These are phyloP conservation scores for Bellardia pandia DNA, from an alignment of 2,888 invertebrate species.

Conservation along the genomic window DNA sequence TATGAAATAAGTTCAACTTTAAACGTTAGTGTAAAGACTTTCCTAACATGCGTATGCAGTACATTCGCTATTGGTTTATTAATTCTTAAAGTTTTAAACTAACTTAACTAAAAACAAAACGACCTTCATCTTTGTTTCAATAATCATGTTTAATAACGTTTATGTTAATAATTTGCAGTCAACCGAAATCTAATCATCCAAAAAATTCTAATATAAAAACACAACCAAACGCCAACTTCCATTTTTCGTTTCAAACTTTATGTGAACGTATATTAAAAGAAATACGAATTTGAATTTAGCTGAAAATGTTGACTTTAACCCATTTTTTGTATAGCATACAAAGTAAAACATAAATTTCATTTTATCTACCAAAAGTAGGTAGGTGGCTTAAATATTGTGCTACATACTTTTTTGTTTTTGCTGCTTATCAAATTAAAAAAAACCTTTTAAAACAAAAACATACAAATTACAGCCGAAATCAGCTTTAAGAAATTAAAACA, in stretches of 20 bases:
- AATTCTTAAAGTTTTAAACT: not conserved
- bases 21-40: too few relatives aligned
- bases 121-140: constrained; percentile 36
- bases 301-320: constrained; percentile 67
- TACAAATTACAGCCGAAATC: constrained; percentile 30
- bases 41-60: too few relatives aligned
- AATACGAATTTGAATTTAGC: not conserved
- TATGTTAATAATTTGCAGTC: constrained; percentile 36
- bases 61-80: too few relatives aligned
- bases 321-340: constrained; percentile 49
- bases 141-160: constrained; percentile 44
- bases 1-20: not conserved
- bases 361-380: constrained; percentile 58
- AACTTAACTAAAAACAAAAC: not conserved
- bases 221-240: constrained; percentile 42
- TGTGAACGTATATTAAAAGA: not conserved
- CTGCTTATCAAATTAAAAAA: constrained; percentile 43
- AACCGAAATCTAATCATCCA: constrained; percentile 54
- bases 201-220: constrained; percentile 2
- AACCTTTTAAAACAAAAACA: constrained; percentile 50
- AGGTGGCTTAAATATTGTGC: constrained; percentile 56
- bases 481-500: constrained; percentile 27
- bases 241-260: not conserved
- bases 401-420: constrained; percentile 27
- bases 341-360: constrained; percentile 63